Evolutionary conservation across 2,888 invertebrate genomes (phyloP), one percentile per base, ranked within the genome.

Genomic region (Strigamia maritima): DNA sequence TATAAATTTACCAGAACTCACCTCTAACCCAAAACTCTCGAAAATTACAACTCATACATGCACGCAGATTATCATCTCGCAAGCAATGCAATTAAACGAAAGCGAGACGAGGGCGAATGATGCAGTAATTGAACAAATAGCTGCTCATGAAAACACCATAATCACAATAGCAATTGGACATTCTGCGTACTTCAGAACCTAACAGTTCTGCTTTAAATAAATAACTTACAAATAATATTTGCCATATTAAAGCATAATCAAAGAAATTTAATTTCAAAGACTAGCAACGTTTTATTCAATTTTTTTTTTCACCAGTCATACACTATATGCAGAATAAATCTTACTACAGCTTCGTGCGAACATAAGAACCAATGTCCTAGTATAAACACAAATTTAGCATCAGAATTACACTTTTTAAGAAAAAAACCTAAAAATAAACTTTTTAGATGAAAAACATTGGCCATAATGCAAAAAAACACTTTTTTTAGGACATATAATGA

Each of bases 11-110:
- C 26, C 70, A 70, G 28, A 26, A n/a, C 70, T 70, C 70, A 70
- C 70, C 70, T 70, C 70, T 70, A 70, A 70, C 70, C 70, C 70
- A 70, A 70, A 70, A 70, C 70, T 70, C 70, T 70, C 70, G 70
- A 70, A 70, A 70, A 70, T 70, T 70, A 12, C 70, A 70, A 70
- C 70, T 28, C 70, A 16, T 26, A 28, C 16, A 28, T 70, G 28
- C 14, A 70, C 28, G n/a, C 70, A 70, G 70, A 70, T 70, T 70
- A 70, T 70, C 28, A 70, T 70, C 70, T 70, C 70, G 70, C 70
- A 70, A 70, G 70, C 70, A 70, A 70, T 70, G 70, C 28, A 70
- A 70, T 70, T 70, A 70, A 70, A 70, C n/a, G 70, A 70, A 70
- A 70, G 70, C n/a, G 70, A 70, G 26, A 28, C 70, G 70, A 12